Evolutionary conservation across 2,797 vertebrate species (phyloP).

Genomic region (Odontamblyopus rebecca): DNA sequence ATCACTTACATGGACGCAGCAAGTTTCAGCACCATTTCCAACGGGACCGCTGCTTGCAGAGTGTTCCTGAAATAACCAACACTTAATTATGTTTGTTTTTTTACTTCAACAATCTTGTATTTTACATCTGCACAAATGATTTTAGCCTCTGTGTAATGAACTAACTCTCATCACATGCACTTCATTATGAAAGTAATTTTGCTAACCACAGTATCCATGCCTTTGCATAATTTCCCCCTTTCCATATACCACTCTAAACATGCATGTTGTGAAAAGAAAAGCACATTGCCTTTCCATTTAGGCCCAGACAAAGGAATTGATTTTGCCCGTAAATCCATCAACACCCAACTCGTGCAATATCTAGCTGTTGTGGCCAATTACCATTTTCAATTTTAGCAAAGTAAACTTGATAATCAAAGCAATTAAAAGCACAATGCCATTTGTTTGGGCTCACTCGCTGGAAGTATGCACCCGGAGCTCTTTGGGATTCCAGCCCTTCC

Average conservation of each 20-base stretch:
- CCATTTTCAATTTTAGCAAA: conserved; percentile 73
- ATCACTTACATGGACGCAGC: too few species aligned
- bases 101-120: conserved; percentile 14
- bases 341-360: conserved; percentile 40
- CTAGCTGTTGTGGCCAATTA: conserved; percentile 41
- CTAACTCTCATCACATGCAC: conserved; percentile 18
- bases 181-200: conserved; percentile 25
- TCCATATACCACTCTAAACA: conserved; percentile 18
- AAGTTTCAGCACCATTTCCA: too few species aligned
- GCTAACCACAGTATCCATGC: background rate
- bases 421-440: conserved; percentile 78
- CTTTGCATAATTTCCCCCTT: conserved; percentile 2
- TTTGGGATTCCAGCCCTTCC: conserved; percentile 73
- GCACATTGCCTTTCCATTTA: background rate
- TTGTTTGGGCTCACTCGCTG: conserved; percentile 67
- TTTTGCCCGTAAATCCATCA: conserved; percentile 46
- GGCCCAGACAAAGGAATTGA: conserved; percentile 21
- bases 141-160: conserved; percentile 22
- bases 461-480: conserved; percentile 56
- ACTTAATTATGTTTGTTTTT: conserved; percentile 21
- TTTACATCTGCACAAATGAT: conserved; percentile 16
- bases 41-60: background rate
- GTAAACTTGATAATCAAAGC: conserved; percentile 76
- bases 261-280: conserved; percentile 15
- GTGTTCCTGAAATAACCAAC: background rate